These are phyloP conservation scores for Agonopterix arenella DNA, from an alignment of 2,888 invertebrate genomes.

Conservation along the genomic window DNA sequence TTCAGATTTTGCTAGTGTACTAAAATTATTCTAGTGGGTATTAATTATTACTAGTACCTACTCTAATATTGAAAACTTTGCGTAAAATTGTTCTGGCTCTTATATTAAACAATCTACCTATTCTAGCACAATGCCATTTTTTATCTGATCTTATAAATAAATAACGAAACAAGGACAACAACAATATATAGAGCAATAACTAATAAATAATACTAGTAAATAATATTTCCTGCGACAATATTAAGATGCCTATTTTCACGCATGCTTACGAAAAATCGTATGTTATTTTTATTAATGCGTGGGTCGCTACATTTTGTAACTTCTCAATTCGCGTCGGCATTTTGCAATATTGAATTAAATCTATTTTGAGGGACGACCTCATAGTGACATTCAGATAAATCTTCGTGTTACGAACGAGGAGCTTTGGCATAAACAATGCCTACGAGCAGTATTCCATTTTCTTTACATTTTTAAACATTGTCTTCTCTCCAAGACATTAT, in stretches of 20 bases:
- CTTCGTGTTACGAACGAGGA: conserved; percentile 19
- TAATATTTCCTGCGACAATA: conserved; percentile 7
- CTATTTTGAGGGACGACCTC: conserved; percentile 45
- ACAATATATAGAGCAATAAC: not conserved
- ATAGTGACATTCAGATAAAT: conserved; percentile 21
- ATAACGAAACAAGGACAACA: not conserved
- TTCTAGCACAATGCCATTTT: no score
- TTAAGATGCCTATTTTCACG: not conserved
- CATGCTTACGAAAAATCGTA: conserved; percentile 25
- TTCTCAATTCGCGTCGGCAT: conserved; percentile 31
- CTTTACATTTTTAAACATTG: no score
- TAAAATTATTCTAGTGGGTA: no score
- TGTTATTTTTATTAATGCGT: conserved; percentile 51
- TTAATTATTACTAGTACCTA: no score
- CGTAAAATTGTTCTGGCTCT: no score
- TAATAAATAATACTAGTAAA: conserved; percentile 10
- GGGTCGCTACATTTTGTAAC: conserved; percentile 34
- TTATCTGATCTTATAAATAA: not conserved
- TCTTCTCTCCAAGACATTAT: no score
- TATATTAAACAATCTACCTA: no score
- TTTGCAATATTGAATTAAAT: conserved; percentile 47
- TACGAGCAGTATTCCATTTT: not conserved
- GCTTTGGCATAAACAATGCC: conserved; percentile 20
- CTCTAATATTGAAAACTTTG: no score
- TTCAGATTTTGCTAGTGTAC: no score